These are phyloP conservation scores for Coranthus polyacanthus DNA, from an alignment of 2,797 vertebrate genomes.

Conservation along the genomic window DNA sequence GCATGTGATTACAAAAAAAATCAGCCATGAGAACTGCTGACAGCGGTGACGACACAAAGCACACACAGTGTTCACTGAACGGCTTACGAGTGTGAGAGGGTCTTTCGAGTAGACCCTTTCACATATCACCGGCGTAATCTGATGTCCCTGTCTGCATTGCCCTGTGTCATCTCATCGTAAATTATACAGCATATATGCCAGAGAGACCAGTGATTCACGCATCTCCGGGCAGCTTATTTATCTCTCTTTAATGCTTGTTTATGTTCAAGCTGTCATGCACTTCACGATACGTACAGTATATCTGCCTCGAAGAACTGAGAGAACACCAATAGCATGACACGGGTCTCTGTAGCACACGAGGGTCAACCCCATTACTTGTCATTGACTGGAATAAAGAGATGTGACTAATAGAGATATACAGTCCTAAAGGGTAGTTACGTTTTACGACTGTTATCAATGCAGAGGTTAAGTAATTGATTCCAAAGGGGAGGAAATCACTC, in stretches of 20 bases:
- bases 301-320: not conserved
- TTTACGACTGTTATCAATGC: conserved; percentile 35
- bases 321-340: not conserved
- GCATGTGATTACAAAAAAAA: conserved; percentile 65
- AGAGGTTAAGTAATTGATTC: conserved; percentile 35
- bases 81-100: conserved; percentile 1
- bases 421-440: conserved; percentile 13
- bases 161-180: not conserved
- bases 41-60: conserved; percentile 40
- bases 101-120: conserved; percentile 12
- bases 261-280: conserved; percentile 3
- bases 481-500: conserved; percentile 9
- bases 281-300: not conserved
- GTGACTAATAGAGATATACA: not conserved
- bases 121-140: conserved; percentile 34
- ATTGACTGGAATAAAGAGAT: conserved; percentile 15
- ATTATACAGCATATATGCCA: not conserved
- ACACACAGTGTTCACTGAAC: conserved; percentile 31
- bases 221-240: not conserved
- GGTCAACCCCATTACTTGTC: conserved; percentile 15
- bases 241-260: conserved; percentile 4
- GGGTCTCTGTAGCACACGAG: not conserved
- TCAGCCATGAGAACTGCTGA: conserved; percentile 62
- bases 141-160: conserved; percentile 2
- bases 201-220: conserved; percentile 18